These are phyloP conservation scores for Peromyscus attwateri DNA, from an alignment of 2,797 vertebrate species.

Conservation along the genomic window DNA sequence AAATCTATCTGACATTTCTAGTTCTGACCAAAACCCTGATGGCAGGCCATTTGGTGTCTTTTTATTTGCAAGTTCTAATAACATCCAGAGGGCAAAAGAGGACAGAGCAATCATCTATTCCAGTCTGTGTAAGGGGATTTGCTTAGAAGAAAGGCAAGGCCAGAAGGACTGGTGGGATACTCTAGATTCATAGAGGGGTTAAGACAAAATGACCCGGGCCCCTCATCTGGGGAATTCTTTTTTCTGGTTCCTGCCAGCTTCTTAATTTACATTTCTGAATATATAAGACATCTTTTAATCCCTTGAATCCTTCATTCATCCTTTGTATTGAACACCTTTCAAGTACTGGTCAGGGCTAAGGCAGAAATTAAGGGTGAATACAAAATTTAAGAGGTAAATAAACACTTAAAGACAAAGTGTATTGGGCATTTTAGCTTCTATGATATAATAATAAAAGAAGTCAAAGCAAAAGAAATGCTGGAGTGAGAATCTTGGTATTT, in stretches of 20 bases:
- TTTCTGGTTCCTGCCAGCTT: not conserved
- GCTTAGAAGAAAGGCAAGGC: not conserved
- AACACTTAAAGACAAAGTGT: not conserved
- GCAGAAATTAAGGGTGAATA: not conserved
- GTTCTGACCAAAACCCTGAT: constrained; percentile 50
- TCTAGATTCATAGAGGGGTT: not conserved
- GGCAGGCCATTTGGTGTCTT: not conserved
- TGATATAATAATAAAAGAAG: not conserved
- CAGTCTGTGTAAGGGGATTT: not conserved
- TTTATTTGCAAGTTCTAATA: constrained; percentile 38
- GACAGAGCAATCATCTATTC: not conserved
- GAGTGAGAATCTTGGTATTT: not conserved
- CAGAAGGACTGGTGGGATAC: not conserved
- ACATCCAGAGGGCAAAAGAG: not conserved
- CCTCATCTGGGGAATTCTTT: not conserved
- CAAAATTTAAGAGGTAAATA: constrained; percentile 34
- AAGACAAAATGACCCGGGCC: not conserved
- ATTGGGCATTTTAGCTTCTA: not conserved
- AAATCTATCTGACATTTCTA: constrained; percentile 37
- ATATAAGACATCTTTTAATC: not conserved
- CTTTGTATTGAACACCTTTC: not conserved
- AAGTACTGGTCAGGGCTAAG: not conserved
- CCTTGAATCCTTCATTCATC: not conserved
- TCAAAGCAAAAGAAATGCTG: constrained; percentile 11
- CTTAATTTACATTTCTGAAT: not conserved